Conservation (phyloP, 2,888 invertebrate species). For the Agonum fuliginosum region DNA sequence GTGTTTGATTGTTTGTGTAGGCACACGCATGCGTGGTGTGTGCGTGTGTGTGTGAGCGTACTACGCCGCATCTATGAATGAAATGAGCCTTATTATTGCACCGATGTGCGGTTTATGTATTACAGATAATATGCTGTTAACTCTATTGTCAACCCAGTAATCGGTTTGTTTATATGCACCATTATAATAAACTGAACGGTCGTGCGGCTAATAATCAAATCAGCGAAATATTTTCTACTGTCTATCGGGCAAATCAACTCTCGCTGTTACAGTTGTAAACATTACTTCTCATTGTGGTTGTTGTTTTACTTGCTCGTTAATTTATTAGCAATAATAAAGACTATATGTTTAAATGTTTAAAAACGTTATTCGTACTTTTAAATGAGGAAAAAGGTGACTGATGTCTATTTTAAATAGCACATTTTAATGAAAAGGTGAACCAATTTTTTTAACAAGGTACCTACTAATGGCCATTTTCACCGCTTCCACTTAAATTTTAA, state of each 20-base stretch:
- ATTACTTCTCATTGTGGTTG: too few relatives aligned
- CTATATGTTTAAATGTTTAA: too few relatives aligned
- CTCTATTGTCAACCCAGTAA: slow-evolving; percentile 57
- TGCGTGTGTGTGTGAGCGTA: slow-evolving; percentile 34
- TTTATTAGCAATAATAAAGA: too few relatives aligned
- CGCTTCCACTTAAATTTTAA: too few relatives aligned
- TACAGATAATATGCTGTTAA: slow-evolving; percentile 59
- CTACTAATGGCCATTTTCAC: too few relatives aligned
- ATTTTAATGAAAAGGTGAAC: too few relatives aligned
- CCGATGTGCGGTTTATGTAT: slow-evolving; percentile 60
- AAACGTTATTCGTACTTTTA: too few relatives aligned
- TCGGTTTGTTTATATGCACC: slow-evolving; percentile 57
- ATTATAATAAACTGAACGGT: slow-evolving; percentile 53
- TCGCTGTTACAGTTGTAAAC: background rate
- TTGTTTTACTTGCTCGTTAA: background rate
- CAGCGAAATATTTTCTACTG: slow-evolving; percentile 43
- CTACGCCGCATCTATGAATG: slow-evolving; percentile 58
- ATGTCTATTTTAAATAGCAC: too few relatives aligned
- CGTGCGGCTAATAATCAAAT: slow-evolving; percentile 44
- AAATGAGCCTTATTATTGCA: slow-evolving; percentile 59
- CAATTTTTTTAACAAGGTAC: too few relatives aligned
- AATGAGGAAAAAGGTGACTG: too few relatives aligned
- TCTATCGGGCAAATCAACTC: slow-evolving; percentile 13
- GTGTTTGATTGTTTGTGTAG: slow-evolving; percentile 39
- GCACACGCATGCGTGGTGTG: slow-evolving; percentile 16